Base-by-base conservation (phyloP, 2,888 invertebrate genomes). In the Invenusta paracnida region DNA sequence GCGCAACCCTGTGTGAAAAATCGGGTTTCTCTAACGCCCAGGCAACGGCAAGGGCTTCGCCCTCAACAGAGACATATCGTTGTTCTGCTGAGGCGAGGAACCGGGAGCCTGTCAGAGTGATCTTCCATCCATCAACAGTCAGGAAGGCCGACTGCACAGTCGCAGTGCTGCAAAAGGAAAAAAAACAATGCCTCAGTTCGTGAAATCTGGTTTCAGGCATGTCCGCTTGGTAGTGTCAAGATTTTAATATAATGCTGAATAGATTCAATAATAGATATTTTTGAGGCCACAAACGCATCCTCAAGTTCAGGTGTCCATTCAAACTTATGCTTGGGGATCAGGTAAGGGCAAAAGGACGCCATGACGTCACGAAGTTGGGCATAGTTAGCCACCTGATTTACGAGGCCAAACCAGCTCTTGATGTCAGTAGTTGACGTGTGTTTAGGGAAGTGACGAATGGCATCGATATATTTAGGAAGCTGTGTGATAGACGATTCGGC, bases 41-140 rank as follows among this genome's bases (percentile, higher is more conserved):
- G 11, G 28, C 83, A n/a, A 82, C 83, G 17, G n/a, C 83, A 5
- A 82, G 83, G 83, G 83, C 83, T 82, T 82, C 83, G 27, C 83
- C 83, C 28, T 82, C 83, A 11, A n/a, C 83, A n/a, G 83, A 28
- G 17, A 28, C 83, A 30, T 30, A 30, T 30, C 31, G 83, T 28
- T 82, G 83, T 73, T 84, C 23, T 48, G 48, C 48, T 17, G 48
- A 48, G 48, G 48, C 48, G 48, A 48, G 17, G 48, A 48, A 48
- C 48, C 48, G 5, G 48, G 48, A 48, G 48, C 48, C 48, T 48
- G 48, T 17, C 48, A 48, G 48, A 48, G 48, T 48, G 48, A 48
- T 48, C 48, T 48, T 48, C 48, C 5, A 48, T 48, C 48, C 48
- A 48, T 48, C 48, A 48, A 48, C 48, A 48, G 48, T 48, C 48